Evolutionary conservation across 2,113 vertebrate genomes (phyloP).

Genomic region (Odobenus rosmarus): DNA sequence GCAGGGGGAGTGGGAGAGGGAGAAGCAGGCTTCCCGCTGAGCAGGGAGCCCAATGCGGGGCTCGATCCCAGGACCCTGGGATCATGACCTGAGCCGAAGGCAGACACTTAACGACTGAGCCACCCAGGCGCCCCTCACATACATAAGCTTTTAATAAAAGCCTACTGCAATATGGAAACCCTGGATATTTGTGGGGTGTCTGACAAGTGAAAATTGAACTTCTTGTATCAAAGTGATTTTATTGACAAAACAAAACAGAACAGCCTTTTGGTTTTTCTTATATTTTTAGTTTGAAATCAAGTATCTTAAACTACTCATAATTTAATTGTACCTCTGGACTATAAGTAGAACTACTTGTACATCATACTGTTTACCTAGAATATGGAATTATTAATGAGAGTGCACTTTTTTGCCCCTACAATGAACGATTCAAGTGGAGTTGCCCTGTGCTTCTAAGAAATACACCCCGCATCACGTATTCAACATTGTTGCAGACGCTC

Average conservation of each 20-base stretch:
- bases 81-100: too few relatives aligned
- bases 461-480: not conserved
- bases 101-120: too few relatives aligned
- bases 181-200: not conserved
- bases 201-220: conserved; percentile 15
- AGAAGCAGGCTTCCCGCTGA: too few relatives aligned
- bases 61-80: too few relatives aligned
- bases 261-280: not conserved
- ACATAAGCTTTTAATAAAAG: not conserved
- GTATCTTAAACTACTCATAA: not conserved
- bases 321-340: not conserved
- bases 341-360: not conserved
- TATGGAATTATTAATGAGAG: not conserved
- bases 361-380: not conserved
- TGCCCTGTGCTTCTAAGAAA: conserved; percentile 1
- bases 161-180: not conserved
- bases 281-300: not conserved
- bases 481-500: not conserved
- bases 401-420: not conserved
- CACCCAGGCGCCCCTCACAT: not conserved
- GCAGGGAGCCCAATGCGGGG: too few relatives aligned
- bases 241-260: conserved; percentile 13
- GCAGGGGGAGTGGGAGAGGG: too few relatives aligned
- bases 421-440: not conserved
- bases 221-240: not conserved